A percentile compares a stretch with the other conserved stretches of the same genome.
These are phyloP conservation scores for Rhabdornis inornatus DNA, from an alignment of 2,113 vertebrate species.

Conservation along the genomic window DNA sequence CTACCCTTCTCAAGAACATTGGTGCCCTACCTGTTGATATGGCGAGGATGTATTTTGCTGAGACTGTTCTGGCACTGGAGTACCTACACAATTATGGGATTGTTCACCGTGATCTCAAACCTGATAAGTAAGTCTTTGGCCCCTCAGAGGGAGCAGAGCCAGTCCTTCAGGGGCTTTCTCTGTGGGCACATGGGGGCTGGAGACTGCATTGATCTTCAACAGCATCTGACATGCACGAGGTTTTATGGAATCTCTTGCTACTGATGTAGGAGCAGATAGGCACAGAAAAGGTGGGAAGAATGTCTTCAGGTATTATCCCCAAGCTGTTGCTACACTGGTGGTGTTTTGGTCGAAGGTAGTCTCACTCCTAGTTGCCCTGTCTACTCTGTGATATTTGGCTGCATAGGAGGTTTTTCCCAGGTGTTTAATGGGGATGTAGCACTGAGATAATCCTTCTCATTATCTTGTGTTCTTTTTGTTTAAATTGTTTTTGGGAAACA, in stretches of 20 bases:
- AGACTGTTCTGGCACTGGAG: conserved; percentile 92
- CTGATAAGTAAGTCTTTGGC: conserved; percentile 87
- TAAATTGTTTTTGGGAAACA: background rate
- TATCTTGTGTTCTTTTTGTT: background rate
- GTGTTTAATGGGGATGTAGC: background rate
- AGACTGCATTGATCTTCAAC: background rate
- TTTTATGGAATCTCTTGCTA: background rate
- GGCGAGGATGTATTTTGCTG: conserved; percentile 95
- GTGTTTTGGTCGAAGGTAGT: background rate
- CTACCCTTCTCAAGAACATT: conserved; percentile 95
- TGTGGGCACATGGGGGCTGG: background rate
- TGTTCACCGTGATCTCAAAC: conserved; percentile 97
- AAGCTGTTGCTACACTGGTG: background rate
- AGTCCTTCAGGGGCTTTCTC: background rate
- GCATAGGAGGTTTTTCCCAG: background rate
- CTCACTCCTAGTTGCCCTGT: background rate
- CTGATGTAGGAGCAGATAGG: background rate
- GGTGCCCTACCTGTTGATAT: conserved; percentile 94
- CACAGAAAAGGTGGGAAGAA: background rate
- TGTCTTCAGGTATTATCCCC: background rate
- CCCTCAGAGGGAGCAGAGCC: background rate
- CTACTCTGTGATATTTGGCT: background rate
- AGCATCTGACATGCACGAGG: background rate
- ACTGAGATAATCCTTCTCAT: background rate
- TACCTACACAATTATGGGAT: conserved; percentile 98